Evolutionary conservation across 2,888 invertebrate species (phyloP).

Genomic region (Amblyteles armatorius): DNA sequence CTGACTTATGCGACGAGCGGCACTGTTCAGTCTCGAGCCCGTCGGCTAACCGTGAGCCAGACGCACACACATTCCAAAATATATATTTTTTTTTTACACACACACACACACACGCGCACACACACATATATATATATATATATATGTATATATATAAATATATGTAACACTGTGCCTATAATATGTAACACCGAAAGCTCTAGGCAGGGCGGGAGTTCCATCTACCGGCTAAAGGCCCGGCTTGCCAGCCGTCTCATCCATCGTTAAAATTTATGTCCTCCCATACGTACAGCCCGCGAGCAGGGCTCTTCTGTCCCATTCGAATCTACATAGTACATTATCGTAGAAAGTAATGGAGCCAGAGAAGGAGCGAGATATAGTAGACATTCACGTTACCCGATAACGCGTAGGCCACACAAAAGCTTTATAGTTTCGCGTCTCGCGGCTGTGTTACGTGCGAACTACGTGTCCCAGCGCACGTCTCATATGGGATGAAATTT

Average conservation of each 20-base stretch:
- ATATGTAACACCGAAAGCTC: slow-evolving; percentile 49
- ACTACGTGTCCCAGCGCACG: slow-evolving; percentile 4
- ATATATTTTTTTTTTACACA: neutral
- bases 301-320: slow-evolving; percentile 20
- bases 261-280: slow-evolving; percentile 63
- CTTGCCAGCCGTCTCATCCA: slow-evolving; percentile 56
- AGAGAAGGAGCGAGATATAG: slow-evolving; percentile 44
- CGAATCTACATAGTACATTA: slow-evolving; percentile 58
- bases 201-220: slow-evolving; percentile 38
- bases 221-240: slow-evolving; percentile 43
- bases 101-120: too few species aligned
- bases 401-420: slow-evolving; percentile 49
- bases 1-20: slow-evolving; percentile 56
- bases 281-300: slow-evolving; percentile 26
- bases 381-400: slow-evolving; percentile 19
- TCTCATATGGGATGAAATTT: slow-evolving; percentile 6
- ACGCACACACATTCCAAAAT: neutral
- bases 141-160: too few species aligned
- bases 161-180: slow-evolving; percentile 33
- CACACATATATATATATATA: neutral
- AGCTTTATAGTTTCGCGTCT: slow-evolving; percentile 39
- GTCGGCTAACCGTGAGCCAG: slow-evolving; percentile 25
- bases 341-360: slow-evolving; percentile 51
- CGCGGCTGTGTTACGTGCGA: slow-evolving; percentile 6
- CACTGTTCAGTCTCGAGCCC: slow-evolving; percentile 9